Base-by-base conservation (phyloP, 2,113 vertebrate species). In the Ondatra zibethicus region DNA sequence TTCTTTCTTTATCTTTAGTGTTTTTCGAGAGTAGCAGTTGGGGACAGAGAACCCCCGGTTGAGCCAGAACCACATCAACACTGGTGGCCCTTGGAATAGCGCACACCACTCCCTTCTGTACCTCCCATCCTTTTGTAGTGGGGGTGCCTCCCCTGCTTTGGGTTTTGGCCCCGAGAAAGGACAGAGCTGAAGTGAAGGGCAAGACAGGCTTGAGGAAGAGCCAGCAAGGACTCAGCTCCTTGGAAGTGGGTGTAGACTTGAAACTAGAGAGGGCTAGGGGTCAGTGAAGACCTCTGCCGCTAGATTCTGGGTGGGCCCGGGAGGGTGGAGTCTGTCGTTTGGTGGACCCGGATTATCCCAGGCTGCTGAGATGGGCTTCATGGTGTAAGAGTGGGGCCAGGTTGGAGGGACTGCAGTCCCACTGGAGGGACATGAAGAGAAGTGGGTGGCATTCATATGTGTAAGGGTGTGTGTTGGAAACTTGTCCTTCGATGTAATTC, bases 1-100 rank as follows among this genome's bases (percentile, higher is more conserved):
- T 31, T 31, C 76, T 29, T 31, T 31, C 76, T 29, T 84, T 31
- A 14, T 12, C 65, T 36, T 25, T 52, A 42, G 36, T n/a, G n/a
- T 3, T 39, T 68, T n/a, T 4, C 0, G 0, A 10, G 33, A 55
- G 36, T 4, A 31, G 39, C 29, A 82, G 39, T 29, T 31, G 17
- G 77, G 31, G 50, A 80, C 33, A 55, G 77, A 50, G 45, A 42
- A 16, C 14, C 52, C 36, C 11, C 0, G 16, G 27, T 10, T 29
- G n/a, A 96, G 76, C 55, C 10, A 55, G 82, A 68, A n/a, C 16
- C 45, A 58, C 21, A 3, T 9, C 0, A 9, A 17, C 5, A 12
- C 13, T 19, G 0, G 9, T 13, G 65, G 10, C 70, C 55, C 3
- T 52, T 47, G 6, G 78, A 84, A 72, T 47, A 10, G 27, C 8